Evolutionary conservation across 1,140 invertebrate genomes (phyloP).

Genomic region (Drosophila tropicalis): DNA sequence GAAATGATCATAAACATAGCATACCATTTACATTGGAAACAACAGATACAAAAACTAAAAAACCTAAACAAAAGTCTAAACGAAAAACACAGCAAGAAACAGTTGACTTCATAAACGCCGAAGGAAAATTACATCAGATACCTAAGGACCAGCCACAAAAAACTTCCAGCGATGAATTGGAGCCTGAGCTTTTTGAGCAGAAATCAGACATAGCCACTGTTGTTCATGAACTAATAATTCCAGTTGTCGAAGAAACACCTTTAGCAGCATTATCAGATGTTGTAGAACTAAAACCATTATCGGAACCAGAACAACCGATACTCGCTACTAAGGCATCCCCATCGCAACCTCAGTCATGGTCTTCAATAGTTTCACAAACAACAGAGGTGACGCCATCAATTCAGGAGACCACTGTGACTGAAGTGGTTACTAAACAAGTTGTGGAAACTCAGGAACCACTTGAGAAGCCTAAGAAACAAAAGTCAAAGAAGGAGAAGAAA

Average conservation of each 20-base stretch:
- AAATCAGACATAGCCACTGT: background rate
- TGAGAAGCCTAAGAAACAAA: slow-evolving; percentile 21
- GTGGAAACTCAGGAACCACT: background rate
- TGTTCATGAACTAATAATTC: background rate
- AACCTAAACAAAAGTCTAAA: slow-evolving; percentile 71
- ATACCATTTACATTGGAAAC: slow-evolving; percentile 57
- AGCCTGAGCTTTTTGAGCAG: background rate
- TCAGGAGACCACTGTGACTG: background rate
- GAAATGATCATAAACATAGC: slow-evolving; percentile 36
- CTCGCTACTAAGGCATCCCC: background rate
- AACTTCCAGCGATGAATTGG: slow-evolving; percentile 21
- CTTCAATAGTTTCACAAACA: slow-evolving; percentile 9
- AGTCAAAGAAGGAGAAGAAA: slow-evolving; percentile 44
- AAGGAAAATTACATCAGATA: slow-evolving; percentile 40
- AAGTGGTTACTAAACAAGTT: slow-evolving; percentile 2
- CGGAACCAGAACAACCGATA: background rate
- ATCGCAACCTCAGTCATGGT: background rate
- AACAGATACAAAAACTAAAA: slow-evolving; percentile 56
- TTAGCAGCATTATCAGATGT: slow-evolving; percentile 16
- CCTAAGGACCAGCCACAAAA: slow-evolving; percentile 16
- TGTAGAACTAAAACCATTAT: too few relatives aligned
- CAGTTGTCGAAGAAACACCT: background rate
- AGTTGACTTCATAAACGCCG: slow-evolving; percentile 64
- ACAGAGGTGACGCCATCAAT: background rate
- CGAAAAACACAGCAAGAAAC: slow-evolving; percentile 49